Percentiles rank a stretch among this genome's conserved stretches.
Evolutionary conservation across 2,113 vertebrate species (phyloP).

Genomic region (Mesembrinibis cayennensis): DNA sequence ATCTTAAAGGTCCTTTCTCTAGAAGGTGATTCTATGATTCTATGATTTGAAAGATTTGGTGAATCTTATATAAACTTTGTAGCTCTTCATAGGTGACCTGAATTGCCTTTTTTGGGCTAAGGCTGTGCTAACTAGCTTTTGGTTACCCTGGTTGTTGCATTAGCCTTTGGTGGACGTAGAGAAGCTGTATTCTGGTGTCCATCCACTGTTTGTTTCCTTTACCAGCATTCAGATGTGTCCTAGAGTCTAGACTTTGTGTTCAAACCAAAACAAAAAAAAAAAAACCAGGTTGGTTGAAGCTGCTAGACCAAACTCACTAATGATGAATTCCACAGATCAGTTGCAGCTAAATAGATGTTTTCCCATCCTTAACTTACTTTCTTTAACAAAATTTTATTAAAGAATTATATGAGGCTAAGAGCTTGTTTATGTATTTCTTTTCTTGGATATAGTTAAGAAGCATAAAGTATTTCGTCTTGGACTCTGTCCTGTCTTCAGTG

Average conservation of each 20-base stretch:
- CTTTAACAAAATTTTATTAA: neutral
- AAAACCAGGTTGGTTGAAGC: neutral
- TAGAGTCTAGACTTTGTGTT: neutral
- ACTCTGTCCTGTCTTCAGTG: neutral
- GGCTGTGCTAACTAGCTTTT: neutral
- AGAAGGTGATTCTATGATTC: neutral
- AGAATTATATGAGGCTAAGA: neutral
- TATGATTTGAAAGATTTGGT: neutral
- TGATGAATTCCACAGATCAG: neutral
- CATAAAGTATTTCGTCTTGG: neutral
- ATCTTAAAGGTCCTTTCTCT: neutral
- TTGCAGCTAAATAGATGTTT: neutral
- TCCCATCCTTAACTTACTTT: neutral
- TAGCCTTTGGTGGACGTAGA: neutral
- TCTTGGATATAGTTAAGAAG: neutral
- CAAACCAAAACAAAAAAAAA: neutral
- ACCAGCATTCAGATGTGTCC: neutral
- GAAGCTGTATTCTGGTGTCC: neutral
- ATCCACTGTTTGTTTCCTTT: neutral
- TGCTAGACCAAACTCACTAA: neutral
- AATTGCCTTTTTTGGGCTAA: neutral
- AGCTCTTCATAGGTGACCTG: neutral
- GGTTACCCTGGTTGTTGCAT: neutral
- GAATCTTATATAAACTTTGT: neutral
- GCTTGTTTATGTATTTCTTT: neutral